Base-by-base conservation (phyloP, 35 echinoderm and acorn worm species). In the Diadema setosum region DNA sequence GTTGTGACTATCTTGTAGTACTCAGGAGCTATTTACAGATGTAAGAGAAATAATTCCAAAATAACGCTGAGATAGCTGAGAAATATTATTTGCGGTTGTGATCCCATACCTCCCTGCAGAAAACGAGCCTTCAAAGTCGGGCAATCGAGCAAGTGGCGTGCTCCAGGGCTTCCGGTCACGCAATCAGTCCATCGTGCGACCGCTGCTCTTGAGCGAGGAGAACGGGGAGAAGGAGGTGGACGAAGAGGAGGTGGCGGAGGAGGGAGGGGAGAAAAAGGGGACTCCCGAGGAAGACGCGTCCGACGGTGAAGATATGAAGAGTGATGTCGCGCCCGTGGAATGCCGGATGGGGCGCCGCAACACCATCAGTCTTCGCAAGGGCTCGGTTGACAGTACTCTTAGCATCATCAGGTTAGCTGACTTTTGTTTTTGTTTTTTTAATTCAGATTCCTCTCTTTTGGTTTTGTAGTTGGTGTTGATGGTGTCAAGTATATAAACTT, bases 321-420 rank as follows among this genome's bases (percentile, higher is more conserved):
- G n/a, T 60, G 58, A 82, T 49, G 42, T 15, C 21, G 30, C 17
- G 26, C 29, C 31, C 16, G 4, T 49, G 57, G 24, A 56, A 16
- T 67, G 5, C 27, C 25, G 25, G 3, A 40, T 35, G 5, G 40
- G 16, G 20, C 29, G 89, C 30, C 75, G 84, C 35, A 87, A 81
- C 48, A 80, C 85, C 18, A 83, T 95, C 17, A 82, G 55, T 26
- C 69, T 94, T 32, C 92, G 87, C 44, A 70, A 85, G 23, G 84
- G 83, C 40, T 90, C 82, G 42, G 52, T 86, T 0, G 84, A 91
- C 42, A 82, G 55, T 39, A 82, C 82, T 37, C 45, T 81, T 31
- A 94, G 93, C 75, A 76, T 90, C 52, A 94, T 94, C 57, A 94
- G 93, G 93, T 94, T n/a, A n/a, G n/a, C n/a, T n/a, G n/a, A n/a